phyloP scores from a whole-genome alignment of 1,140 invertebrate genomes.

The Diachasmimorpha longicaudata region DNA sequence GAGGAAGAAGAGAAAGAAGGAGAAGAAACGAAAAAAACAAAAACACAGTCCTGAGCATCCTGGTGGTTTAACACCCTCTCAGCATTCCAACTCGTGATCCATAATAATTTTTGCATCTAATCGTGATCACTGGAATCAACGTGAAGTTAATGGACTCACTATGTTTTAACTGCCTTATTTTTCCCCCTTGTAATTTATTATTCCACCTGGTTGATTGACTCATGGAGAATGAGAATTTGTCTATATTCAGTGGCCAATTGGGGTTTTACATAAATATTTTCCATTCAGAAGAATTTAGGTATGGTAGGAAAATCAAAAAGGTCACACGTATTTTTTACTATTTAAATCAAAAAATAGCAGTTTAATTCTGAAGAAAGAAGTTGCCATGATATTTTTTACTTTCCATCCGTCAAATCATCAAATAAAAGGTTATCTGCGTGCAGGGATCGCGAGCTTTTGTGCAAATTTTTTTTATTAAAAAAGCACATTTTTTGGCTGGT shows the following conservation, averaged over 20 bases:
- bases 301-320: neutral
- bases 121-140: slow-evolving; percentile 15
- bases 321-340: too few species aligned
- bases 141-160: slow-evolving; percentile 17
- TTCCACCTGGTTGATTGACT: neutral
- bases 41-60: slow-evolving; percentile 90
- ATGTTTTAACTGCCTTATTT: neutral
- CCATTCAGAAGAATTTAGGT: neutral
- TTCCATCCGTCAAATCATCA: too few species aligned
- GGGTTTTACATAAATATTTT: too few species aligned
- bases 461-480: too few species aligned
- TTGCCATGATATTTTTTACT: too few species aligned
- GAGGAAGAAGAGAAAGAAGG: slow-evolving; percentile 94
- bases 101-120: slow-evolving; percentile 37
- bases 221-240: neutral
- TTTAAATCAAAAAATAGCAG: too few species aligned
- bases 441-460: too few species aligned
- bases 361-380: too few species aligned
- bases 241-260: neutral
- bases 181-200: neutral
- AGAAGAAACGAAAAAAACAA: slow-evolving; percentile 93
- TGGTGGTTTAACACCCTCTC: slow-evolving; percentile 72
- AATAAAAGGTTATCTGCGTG: too few species aligned
- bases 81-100: slow-evolving; percentile 71
- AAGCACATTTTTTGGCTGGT: too few species aligned